These are phyloP conservation scores for Penelope pileata DNA, from an alignment of 2,113 vertebrate genomes.

Conservation along the genomic window DNA sequence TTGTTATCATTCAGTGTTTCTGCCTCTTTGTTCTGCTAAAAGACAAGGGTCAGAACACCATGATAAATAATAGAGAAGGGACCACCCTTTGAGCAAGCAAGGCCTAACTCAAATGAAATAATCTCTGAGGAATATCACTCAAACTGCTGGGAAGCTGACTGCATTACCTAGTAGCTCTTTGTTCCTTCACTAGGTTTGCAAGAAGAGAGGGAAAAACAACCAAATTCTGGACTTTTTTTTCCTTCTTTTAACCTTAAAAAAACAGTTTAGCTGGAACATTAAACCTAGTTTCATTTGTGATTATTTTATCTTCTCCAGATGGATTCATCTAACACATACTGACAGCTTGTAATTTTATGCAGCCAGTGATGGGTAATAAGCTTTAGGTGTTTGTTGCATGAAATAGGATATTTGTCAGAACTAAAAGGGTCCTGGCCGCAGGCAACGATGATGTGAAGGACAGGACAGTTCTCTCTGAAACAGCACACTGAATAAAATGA, in stretches of 20 bases:
- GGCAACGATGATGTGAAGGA: neutral
- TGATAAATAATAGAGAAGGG: neutral
- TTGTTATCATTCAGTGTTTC: neutral
- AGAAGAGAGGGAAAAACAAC: neutral
- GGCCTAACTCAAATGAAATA: neutral
- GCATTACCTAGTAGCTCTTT: neutral
- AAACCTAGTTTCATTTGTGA: neutral
- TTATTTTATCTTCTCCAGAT: conserved; percentile 35
- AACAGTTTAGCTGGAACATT: neutral
- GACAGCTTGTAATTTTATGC: conserved; percentile 44
- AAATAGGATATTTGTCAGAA: neutral
- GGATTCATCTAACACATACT: conserved; percentile 15
- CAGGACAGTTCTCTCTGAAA: neutral
- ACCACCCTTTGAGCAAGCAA: neutral
- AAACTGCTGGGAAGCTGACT: neutral
- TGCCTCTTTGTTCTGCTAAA: neutral
- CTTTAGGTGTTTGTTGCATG: conserved; percentile 13
- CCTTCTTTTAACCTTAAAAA: neutral
- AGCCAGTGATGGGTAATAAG: neutral
- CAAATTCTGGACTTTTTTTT: neutral
- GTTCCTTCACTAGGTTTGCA: neutral
- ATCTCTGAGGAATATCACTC: neutral
- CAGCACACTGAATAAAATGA: neutral
- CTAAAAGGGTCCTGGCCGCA: neutral
- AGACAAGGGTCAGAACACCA: neutral